Evolutionary conservation across 2,888 invertebrate species (phyloP), one percentile per base, ranked within the genome.

Genomic region (Caenorhabditis sinica): DNA sequence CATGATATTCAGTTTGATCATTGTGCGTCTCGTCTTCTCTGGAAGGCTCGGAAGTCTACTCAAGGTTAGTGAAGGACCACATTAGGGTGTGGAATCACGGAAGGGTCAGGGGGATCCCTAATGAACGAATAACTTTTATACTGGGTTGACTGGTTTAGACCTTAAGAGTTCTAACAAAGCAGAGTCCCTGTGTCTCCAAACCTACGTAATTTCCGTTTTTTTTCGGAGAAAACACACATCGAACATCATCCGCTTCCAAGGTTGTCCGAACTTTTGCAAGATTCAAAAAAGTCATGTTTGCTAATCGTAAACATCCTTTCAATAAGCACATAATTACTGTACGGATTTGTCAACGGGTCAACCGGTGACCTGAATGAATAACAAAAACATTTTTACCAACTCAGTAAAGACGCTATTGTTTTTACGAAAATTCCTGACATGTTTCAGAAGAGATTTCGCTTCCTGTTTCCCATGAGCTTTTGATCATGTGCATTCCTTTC

Each of bases 301-400:
- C 33, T 56, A 51, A 58, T 80, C 65, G 80, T 72, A 72, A 80
- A 80, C 80, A 72, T 72, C 71, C 20, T 63, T 65, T 20, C 23
- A 51, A 69, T 77, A 80, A 80, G 65, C 80, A 28, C 80, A 72
- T 80, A 80, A 80, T 80, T 72, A 80, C 80, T 60, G 23, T 53
- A 36, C 49, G 53, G 49, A 61, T 69, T 63, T 45, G 77, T 61
- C 76, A 69, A 43, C 53, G 71, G 71, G 79, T 71, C 77, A 77
- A 40, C 51, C 45, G 49, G 36, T 60, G 60, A 40, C 58, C 49
- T 43, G 40, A 60, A 49, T 20, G 20, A 33, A 61, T 9, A 49
- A 60, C 58, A 45, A 56, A 53, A 65, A 56, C 53, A 75, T 51
- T 61, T 13, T 15, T 23, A 28, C 8, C 20, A 17, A 11, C 13